These are phyloP conservation scores for Drosophila silvestris DNA, from an alignment of 2,888 invertebrate genomes.

Conservation along the genomic window DNA sequence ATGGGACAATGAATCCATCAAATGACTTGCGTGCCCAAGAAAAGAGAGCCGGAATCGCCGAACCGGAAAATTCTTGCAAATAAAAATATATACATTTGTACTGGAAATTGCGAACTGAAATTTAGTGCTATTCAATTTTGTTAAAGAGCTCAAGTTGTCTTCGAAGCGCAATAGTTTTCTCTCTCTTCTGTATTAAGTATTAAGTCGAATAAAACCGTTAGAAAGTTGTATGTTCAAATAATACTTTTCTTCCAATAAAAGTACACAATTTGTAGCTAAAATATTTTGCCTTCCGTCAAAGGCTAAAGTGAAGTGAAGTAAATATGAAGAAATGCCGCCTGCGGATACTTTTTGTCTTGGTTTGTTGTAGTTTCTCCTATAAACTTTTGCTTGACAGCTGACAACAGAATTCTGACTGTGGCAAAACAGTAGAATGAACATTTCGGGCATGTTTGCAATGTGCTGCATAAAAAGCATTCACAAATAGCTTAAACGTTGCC, in stretches of 20 bases:
- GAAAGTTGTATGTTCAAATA: background rate
- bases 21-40: slow-evolving; percentile 52
- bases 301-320: background rate
- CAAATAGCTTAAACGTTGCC: slow-evolving; percentile 48
- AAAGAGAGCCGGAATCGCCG: slow-evolving; percentile 1
- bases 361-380: slow-evolving; percentile 20
- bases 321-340: slow-evolving; percentile 19
- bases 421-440: slow-evolving; percentile 5
- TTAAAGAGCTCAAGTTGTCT: background rate
- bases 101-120: background rate
- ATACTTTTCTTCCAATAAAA: background rate
- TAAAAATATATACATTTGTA: background rate
- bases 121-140: slow-evolving; percentile 1
- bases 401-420: slow-evolving; percentile 33
- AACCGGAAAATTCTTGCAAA: slow-evolving; percentile 23
- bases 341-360: slow-evolving; percentile 14
- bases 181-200: background rate
- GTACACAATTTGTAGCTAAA: slow-evolving; percentile 3
- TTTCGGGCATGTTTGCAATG: slow-evolving; percentile 43
- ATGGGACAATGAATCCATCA: slow-evolving; percentile 43
- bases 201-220: background rate
- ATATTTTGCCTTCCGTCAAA: slow-evolving; percentile 8
- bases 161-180: background rate
- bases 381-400: slow-evolving; percentile 39
- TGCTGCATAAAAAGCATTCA: slow-evolving; percentile 43